These are phyloP conservation scores for Sarcophilus harrisii DNA, from an alignment of 2,797 vertebrate genomes.

Conservation along the genomic window DNA sequence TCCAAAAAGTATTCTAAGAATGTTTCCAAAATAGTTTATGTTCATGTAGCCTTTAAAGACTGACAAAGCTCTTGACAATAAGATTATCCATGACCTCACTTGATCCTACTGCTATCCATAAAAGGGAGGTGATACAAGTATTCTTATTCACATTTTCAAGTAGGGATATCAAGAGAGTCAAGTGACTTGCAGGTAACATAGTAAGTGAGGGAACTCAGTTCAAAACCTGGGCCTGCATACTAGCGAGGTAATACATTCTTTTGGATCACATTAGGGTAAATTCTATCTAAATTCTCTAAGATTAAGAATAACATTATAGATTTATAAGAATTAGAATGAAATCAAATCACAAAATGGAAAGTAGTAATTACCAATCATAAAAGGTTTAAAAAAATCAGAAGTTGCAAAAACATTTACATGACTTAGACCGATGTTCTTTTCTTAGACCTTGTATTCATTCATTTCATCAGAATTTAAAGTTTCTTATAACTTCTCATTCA, in stretches of 20 bases:
- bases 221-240: not conserved
- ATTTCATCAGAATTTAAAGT: not conserved
- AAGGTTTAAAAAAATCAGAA: not conserved
- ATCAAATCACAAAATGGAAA: not conserved
- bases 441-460: not conserved
- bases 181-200: not conserved
- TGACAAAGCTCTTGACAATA: not conserved
- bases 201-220: not conserved
- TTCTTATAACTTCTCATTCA: not conserved
- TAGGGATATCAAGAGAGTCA: not conserved
- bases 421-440: not conserved
- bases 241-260: not conserved
- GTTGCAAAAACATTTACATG: not conserved
- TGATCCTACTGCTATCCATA: not conserved
- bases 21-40: not conserved
- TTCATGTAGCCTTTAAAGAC: not conserved
- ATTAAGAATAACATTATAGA: not conserved
- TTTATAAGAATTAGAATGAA: not conserved
- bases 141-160: not conserved
- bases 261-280: not conserved
- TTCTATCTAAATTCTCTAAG: not conserved
- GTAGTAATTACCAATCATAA: not conserved
- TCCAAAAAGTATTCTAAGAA: not conserved
- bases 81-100: not conserved
- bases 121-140: not conserved